phyloP scores from a whole-genome alignment of 2,888 invertebrate species.

The Chrysolina americana region DNA sequence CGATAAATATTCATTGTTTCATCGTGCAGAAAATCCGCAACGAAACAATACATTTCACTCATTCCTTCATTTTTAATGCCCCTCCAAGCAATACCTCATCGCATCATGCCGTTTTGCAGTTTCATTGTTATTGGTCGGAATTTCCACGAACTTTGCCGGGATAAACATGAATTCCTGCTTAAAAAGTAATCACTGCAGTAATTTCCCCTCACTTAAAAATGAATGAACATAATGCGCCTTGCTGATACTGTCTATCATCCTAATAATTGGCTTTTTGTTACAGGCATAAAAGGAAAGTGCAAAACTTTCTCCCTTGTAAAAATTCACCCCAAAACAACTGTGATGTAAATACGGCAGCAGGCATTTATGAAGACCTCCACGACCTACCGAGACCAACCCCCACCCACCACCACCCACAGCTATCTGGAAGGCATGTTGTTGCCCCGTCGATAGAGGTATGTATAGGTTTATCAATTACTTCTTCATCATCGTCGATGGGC shows the following conservation, averaged over 20 bases:
- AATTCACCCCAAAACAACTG: slow-evolving; percentile 76
- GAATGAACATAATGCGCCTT: slow-evolving; percentile 36
- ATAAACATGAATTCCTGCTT: slow-evolving; percentile 25
- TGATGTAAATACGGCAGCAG: slow-evolving; percentile 73
- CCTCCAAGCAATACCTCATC: slow-evolving; percentile 28
- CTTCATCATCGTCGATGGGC: neutral
- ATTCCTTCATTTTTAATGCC: slow-evolving; percentile 10
- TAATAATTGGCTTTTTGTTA: slow-evolving; percentile 64
- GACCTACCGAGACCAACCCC: slow-evolving; percentile 74
- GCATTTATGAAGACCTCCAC: slow-evolving; percentile 85
- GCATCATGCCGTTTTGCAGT: slow-evolving; percentile 29
- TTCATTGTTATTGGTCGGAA: slow-evolving; percentile 30
- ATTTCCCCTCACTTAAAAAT: slow-evolving; percentile 29
- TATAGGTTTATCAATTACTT: slow-evolving; percentile 3
- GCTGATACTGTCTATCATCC: slow-evolving; percentile 51
- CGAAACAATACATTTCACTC: slow-evolving; percentile 15
- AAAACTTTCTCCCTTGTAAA: slow-evolving; percentile 87
- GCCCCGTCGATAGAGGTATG: slow-evolving; percentile 71
- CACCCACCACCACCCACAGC: slow-evolving; percentile 64
- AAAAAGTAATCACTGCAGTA: slow-evolving; percentile 34
- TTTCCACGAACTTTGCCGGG: slow-evolving; percentile 24
- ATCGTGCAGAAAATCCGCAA: neutral
- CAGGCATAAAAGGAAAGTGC: slow-evolving; percentile 91
- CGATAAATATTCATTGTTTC: neutral
- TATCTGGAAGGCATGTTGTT: slow-evolving; percentile 66